Evolutionary conservation across 2,797 vertebrate species (phyloP), one percentile per base, ranked within the genome.

Genomic region (Astyanax mexicanus): DNA sequence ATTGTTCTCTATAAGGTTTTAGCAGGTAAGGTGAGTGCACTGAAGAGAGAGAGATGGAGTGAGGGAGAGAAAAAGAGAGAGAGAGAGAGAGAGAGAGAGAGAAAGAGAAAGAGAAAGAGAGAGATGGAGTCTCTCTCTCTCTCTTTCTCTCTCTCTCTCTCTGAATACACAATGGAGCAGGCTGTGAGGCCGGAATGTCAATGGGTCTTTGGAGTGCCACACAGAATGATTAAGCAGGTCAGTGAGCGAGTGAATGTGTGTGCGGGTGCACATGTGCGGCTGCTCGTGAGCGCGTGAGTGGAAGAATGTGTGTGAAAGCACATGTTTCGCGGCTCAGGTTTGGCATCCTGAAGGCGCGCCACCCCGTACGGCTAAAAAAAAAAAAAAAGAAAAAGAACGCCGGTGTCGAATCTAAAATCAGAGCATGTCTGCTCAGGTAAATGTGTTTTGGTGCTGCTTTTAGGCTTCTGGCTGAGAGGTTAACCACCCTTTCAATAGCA

Each of bases 111-210:
- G 38, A 81, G 82, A n/a, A n/a, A n/a, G n/a, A n/a, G n/a, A n/a
- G n/a, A n/a, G n/a, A n/a, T n/a, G n/a, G n/a, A n/a, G 42, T 29
- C 72, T 82, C 79, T 80, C 42, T 44, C 42, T 44, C 42, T 15
- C 42, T 44, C 44, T 45, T 44, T 45, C 49, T 23, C 49, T 55
- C 27, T 65, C 60, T 65, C 47, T 69, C 47, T 29, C 74, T 81
- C 79, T 81, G 89, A 90, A 92, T 90, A 83, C 89, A 90, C 89
- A 91, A 89, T 89, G 79, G 85, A 89, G 84, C 75, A 80, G 82
- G 86, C 83, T 82, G 84, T 89, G 88, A 91, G 90, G 89, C 84
- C 75, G 79, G 90, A 93, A 93, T 93, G 89, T 89, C 89, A 90
- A 93, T 88, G 87, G 69, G 86, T 74, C 86, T 86, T 71, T 78